Evolutionary conservation across 2,888 invertebrate species (phyloP).

Genomic region (Drosophila nr. fundita): DNA sequence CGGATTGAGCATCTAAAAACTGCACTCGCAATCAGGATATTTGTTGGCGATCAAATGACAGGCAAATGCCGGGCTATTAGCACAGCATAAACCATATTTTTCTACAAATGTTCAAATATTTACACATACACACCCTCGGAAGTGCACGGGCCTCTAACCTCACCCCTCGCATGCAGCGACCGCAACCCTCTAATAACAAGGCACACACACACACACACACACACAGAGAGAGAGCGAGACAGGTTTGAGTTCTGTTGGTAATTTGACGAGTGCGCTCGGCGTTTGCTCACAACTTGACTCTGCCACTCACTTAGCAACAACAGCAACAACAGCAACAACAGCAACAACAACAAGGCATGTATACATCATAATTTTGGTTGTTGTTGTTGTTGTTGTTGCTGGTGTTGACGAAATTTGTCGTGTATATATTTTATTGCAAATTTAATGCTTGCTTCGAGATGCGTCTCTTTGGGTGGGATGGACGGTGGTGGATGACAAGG

Average conservation of each 20-base stretch:
- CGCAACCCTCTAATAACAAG: constrained; percentile 51
- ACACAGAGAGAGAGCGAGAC: background rate
- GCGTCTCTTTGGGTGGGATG: constrained; percentile 3
- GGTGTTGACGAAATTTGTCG: constrained; percentile 63
- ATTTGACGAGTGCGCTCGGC: constrained; percentile 67
- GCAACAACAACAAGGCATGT: constrained; percentile 15
- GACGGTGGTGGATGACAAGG: background rate
- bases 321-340: constrained; percentile 15
- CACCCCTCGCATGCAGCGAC: constrained; percentile 16
- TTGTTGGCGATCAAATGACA: constrained; percentile 72
- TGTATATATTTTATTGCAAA: constrained; percentile 68
- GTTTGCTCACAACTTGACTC: constrained; percentile 74
- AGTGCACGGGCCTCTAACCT: background rate
- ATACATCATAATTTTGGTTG: constrained; percentile 50
- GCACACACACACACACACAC: constrained; percentile 2
- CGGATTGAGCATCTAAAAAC: constrained; percentile 12
- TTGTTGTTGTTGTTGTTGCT: constrained; percentile 47
- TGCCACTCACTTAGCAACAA: constrained; percentile 65
- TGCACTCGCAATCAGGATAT: constrained; percentile 43
- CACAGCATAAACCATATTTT: constrained; percentile 83
- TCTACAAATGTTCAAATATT: constrained; percentile 84
- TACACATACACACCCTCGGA: constrained; percentile 33
- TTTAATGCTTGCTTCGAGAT: constrained; percentile 44
- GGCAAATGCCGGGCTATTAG: constrained; percentile 68
- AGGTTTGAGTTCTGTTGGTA: constrained; percentile 47